These are phyloP conservation scores for Hermaeophaga mercurialis DNA, from an alignment of 2,888 invertebrate species.

Conservation along the genomic window DNA sequence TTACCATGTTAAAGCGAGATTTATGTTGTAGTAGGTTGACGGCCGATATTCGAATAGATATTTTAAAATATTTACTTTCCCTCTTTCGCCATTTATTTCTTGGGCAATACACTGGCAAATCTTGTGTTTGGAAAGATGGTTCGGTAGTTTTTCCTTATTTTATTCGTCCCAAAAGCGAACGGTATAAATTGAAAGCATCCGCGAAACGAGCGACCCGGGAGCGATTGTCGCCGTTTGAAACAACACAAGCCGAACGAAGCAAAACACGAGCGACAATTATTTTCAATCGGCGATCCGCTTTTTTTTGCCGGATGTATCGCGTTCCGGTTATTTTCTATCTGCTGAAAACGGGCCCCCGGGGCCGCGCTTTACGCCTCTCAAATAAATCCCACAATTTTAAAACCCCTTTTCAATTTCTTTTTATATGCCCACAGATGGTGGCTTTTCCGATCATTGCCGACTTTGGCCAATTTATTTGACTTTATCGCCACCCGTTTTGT, in stretches of 20 bases:
- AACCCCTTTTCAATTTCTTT: slow-evolving; percentile 52
- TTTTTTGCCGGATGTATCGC: slow-evolving; percentile 30
- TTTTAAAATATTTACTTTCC: no score
- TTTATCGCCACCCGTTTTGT: slow-evolving; percentile 30
- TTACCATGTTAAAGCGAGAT: no score
- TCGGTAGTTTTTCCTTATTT: slow-evolving; percentile 54
- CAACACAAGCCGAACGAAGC: slow-evolving; percentile 30
- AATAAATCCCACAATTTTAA: slow-evolving; percentile 52
- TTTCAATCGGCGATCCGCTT: slow-evolving; percentile 55
- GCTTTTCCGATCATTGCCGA: slow-evolving; percentile 21
- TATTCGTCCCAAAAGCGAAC: slow-evolving; percentile 53
- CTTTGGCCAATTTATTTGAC: slow-evolving; percentile 34
- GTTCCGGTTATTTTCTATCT: slow-evolving; percentile 45
- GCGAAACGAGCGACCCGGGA: slow-evolving; percentile 55
- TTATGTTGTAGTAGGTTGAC: no score
- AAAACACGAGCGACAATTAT: slow-evolving; percentile 57
- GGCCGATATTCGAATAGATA: no score
- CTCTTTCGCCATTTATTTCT: no score
- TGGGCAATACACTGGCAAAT: no score
- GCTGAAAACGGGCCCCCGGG: slow-evolving; percentile 49
- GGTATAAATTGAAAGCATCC: slow-evolving; percentile 56
- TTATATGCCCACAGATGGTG: slow-evolving; percentile 39
- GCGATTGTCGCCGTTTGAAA: slow-evolving; percentile 46
- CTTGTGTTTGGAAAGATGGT: no score
- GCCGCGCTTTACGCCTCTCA: slow-evolving; percentile 51